Evolutionary conservation across 2,797 vertebrate genomes (phyloP), one percentile per base, ranked within the genome.

Genomic region (Huso huso): DNA sequence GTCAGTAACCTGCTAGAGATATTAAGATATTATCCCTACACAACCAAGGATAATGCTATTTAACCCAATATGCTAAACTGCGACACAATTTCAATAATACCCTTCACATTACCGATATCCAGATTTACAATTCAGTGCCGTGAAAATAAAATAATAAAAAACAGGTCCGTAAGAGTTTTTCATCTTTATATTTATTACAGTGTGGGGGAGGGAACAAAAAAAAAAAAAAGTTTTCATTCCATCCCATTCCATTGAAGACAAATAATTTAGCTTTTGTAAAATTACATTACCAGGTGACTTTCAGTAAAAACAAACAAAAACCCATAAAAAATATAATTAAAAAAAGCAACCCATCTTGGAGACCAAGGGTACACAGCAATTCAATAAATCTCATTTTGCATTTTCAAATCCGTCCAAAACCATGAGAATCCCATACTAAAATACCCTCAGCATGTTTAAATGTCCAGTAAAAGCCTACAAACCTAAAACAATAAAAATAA

Each of bases 241-340:
- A 37, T 67, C 67, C 68, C 69, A 72, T 61, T 65, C 64, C 61
- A 63, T 69, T 74, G 69, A 70, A 77, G 69, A 81, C 86, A 72
- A 73, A 73, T 71, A 73, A 69, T 81, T 91, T 90, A 91, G 87
- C 90, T 88, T 88, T 87, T 88, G 87, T 87, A 88, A 89, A 89
- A 88, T 87, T 86, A 89, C 88, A 90, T 89, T 89, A 86, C 88
- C 85, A 88, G 87, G 86, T 86, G 87, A 88, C 87, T 79, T 89
- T 86, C 23, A 4, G 23, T 61, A 69, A 71, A 71, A 74, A 73
- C 55, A 75, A 70, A 71, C 72, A 73, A 73, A 61, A 70, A 70
- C 72, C 72, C 23, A 37, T 37, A 73, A 77, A 77, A 73, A 65
- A 75, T 18, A 75, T 67, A 71, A 37, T 37, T 18, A 18, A 37